These are phyloP conservation scores for Prietella phreatophila DNA, from an alignment of 2,113 vertebrate species.

Conservation along the genomic window DNA sequence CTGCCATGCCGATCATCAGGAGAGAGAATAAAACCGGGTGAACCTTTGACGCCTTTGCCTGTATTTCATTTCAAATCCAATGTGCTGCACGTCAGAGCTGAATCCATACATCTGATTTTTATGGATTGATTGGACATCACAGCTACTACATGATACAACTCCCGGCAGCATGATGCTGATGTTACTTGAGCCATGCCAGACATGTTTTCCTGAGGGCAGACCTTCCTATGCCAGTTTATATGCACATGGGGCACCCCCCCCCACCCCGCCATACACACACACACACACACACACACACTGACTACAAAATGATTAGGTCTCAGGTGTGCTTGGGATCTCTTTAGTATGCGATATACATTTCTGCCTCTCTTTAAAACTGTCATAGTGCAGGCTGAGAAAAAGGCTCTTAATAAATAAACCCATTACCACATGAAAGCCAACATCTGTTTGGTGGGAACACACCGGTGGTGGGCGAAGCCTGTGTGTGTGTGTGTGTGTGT, in stretches of 20 bases:
- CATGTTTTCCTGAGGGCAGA: background rate
- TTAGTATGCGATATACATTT: conserved; percentile 15
- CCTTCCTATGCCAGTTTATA: background rate
- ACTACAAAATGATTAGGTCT: conserved; percentile 24
- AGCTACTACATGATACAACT: background rate
- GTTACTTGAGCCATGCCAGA: conserved; percentile 13
- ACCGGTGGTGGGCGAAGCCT: conserved; percentile 3
- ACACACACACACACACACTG: background rate
- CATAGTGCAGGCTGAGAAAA: conserved; percentile 27
- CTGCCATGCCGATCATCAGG: background rate
- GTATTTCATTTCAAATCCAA: background rate
- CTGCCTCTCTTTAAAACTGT: conserved; percentile 28
- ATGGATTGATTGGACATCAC: background rate
- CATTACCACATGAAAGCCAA: conserved; percentile 73
- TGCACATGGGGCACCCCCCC: no score
- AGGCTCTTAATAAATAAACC: conserved; percentile 67
- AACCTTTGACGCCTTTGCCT: background rate
- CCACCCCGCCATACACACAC: conserved; percentile 24
- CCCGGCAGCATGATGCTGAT: background rate
- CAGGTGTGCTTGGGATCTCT: conserved; percentile 34
- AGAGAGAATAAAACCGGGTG: background rate
- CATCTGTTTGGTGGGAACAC: conserved; percentile 61
- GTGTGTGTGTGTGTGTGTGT: conserved; percentile 24
- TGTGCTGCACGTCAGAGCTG: background rate
- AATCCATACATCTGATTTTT: background rate